phyloP scores from a whole-genome alignment of 2,113 vertebrate species.

The Passerina amoena region DNA sequence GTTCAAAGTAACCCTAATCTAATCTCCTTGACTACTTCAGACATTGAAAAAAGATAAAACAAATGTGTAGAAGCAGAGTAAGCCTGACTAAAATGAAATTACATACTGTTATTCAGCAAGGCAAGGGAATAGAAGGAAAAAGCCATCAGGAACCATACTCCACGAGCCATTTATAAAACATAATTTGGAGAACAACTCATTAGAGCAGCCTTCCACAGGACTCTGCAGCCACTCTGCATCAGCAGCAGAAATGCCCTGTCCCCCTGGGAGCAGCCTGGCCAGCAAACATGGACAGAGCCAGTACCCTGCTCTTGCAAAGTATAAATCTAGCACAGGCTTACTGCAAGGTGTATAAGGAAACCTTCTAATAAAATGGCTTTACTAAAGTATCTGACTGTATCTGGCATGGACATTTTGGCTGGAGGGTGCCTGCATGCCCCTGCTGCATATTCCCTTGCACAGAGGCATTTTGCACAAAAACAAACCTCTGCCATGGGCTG shows the following conservation, averaged over 20 bases:
- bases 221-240: neutral
- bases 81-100: neutral
- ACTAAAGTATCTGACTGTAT: neutral
- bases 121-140: neutral
- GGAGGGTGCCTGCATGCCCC: neutral
- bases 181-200: neutral
- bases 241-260: neutral
- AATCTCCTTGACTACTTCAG: neutral
- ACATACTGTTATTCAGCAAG: neutral
- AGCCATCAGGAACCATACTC: neutral
- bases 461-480: neutral
- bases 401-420: neutral
- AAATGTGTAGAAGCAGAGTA: neutral
- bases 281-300: neutral
- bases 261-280: neutral
- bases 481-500: neutral
- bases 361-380: neutral
- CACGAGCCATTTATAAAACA: neutral
- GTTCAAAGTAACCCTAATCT: neutral
- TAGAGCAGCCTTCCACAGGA: neutral
- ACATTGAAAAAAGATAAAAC: neutral
- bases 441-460: neutral
- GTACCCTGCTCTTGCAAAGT: neutral
- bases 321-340: neutral
- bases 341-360: accelerated